Base-by-base conservation (phyloP, 2,797 vertebrate genomes). In the Loriculus beryllinus region DNA sequence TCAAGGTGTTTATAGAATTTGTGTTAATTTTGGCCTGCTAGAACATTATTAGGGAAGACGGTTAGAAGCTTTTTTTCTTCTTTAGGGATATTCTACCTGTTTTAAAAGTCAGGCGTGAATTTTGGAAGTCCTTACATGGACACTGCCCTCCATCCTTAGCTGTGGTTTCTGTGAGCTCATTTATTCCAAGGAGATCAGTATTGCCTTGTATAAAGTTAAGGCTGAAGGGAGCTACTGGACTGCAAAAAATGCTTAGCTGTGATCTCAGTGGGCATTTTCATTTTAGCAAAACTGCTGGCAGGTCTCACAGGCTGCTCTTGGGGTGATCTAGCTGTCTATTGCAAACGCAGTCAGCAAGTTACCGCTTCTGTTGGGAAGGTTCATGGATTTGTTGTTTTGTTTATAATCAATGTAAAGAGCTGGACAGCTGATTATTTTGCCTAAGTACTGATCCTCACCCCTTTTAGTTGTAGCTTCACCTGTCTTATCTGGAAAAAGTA, bases 201-300 rank as follows among this genome's bases (percentile, higher is more conserved):
- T 52, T 89, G 60, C 37, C 39, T 62, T 75, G 35, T 39, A 23
- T 49, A 28, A 90, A 76, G 82, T 64, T 82, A 82, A 84, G 82
- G 74, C 43, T 91, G 72, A 90, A 83, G 90, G 92, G 62, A 90
- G 65, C n/a, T 49, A 60, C 80, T 70, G 69, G 77, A 35, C 70
- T 93, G 90, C 76, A 90, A 88, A 95, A 90, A 79, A 4, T 40
- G 83, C 92, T 88, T 80, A 77, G 52, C 86, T 86, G 84, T 49
- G 81, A 87, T 71, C 86, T 93, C 52, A 28, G 60, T 80, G 68
- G 76, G 72, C 47, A 75, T 75, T 77, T 71, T 54, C 65, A 62
- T 70, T 81, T 90, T 78, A 71, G 65, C 54, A 62, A 51, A 88
- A 62, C 43, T 69, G 47, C 72, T 89, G 65, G 39, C 72, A 85